These are phyloP conservation scores for Calameuta filiformis DNA, from an alignment of 2,888 invertebrate species.

Conservation along the genomic window DNA sequence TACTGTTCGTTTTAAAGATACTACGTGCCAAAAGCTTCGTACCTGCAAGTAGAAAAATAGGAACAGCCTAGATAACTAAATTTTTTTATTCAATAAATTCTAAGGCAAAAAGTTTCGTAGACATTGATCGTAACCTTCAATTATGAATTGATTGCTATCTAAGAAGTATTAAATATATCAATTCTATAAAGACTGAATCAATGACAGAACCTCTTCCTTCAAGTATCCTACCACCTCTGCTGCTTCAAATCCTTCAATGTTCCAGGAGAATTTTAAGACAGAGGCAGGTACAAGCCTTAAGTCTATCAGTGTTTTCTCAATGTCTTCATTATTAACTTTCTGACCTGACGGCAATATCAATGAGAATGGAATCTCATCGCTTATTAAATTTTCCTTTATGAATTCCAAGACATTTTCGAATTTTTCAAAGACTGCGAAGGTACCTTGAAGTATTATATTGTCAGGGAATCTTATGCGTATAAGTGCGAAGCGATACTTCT, in stretches of 20 bases:
- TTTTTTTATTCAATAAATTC: not conserved
- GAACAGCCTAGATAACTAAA: not conserved
- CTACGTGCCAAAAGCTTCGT: not conserved
- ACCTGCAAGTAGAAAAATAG: not conserved
- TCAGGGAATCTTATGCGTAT: slow-evolving; percentile 91
- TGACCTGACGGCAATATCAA: slow-evolving; percentile 78
- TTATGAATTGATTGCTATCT: slow-evolving; percentile 3
- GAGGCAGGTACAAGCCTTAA: slow-evolving; percentile 85
- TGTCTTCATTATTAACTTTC: slow-evolving; percentile 71
- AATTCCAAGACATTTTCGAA: slow-evolving; percentile 80
- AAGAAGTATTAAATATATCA: slow-evolving; percentile 15
- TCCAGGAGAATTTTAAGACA: slow-evolving; percentile 81
- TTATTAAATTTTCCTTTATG: slow-evolving; percentile 80
- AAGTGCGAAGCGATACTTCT: slow-evolving; percentile 86
- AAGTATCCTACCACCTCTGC: slow-evolving; percentile 72
- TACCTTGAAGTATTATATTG: slow-evolving; percentile 86
- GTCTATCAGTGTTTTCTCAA: slow-evolving; percentile 80
- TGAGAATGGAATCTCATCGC: slow-evolving; percentile 76
- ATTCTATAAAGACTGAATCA: slow-evolving; percentile 71
- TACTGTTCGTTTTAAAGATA: not conserved
- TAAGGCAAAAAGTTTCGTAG: not conserved
- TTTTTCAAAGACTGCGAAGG: slow-evolving; percentile 87
- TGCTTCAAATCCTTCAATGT: slow-evolving; percentile 69
- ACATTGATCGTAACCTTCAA: not conserved
- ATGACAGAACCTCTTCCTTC: slow-evolving; percentile 81